Conservation (phyloP, 2,797 vertebrate species). For the Anolis apletophallus region DNA sequence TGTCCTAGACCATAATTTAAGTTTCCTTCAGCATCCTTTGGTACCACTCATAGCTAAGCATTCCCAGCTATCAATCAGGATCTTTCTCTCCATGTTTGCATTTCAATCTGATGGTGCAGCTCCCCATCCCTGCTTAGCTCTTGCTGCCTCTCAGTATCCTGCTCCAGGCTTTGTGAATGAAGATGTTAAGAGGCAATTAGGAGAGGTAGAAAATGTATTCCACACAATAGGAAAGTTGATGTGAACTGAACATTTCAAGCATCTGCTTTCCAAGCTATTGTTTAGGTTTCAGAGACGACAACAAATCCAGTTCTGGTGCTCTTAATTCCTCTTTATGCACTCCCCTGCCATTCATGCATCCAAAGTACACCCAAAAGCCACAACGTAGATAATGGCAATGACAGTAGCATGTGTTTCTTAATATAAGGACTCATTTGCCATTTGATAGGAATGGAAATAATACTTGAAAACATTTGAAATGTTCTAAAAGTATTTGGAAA, state of each 20-base stretch:
- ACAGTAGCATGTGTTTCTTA: background rate
- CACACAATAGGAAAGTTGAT: constrained; percentile 48
- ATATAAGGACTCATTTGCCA: background rate
- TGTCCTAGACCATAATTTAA: too few species aligned
- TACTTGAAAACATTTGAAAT: too few species aligned
- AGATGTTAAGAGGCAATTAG: constrained; percentile 60
- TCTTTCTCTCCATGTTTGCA: background rate
- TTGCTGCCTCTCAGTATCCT: background rate
- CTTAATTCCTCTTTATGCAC: constrained; percentile 35
- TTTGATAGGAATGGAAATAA: too few species aligned
- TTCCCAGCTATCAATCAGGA: background rate
- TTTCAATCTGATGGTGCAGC: background rate
- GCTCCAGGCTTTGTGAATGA: constrained; percentile 48
- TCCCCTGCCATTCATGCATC: constrained; percentile 1
- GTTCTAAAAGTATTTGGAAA: too few species aligned
- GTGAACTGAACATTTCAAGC: constrained; percentile 45
- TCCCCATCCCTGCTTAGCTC: background rate
- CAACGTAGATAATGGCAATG: constrained; percentile 14
- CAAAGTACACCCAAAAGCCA: constrained; percentile 21
- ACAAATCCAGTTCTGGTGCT: constrained; percentile 53
- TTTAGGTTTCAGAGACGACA: constrained; percentile 51
- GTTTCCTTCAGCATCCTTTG: background rate
- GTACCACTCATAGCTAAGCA: background rate
- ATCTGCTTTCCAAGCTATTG: constrained; percentile 52
- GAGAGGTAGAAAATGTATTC: constrained; percentile 57